Base-by-base conservation (phyloP, 2,888 invertebrate species). In the Nomada hirtipes region DNA sequence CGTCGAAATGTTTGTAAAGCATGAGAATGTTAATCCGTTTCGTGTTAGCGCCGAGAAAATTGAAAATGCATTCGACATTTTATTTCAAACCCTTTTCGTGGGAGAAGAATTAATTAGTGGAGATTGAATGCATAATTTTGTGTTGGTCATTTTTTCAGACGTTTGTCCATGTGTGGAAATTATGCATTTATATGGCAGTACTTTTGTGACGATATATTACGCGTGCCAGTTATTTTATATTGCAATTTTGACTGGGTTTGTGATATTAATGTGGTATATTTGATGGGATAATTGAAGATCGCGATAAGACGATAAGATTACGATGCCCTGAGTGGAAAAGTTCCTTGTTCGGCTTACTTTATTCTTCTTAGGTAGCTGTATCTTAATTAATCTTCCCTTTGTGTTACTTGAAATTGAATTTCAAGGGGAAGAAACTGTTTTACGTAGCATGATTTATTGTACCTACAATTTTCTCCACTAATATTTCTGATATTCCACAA, bases 361-460 rank as follows among this genome's bases (percentile, higher is more conserved):
- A 59, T 75, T 55, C 42, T 44, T 53, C 44, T 11, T 23, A 13
- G 50, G 44, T 57, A 59, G 44, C 10, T 55, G 10, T 63, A 47
- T 60, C 36, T 36, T 36, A 36, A 36, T 36, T 36, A 36, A 36
- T 36, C 36, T 18, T 53, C 10, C 4, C 20, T 42, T 36, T 4
- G 7, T 36, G 36, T 36, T 7, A 36, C 36, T 7, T 13, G 13
- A 47, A 13, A 47, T 4, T 13, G 47, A 47, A 15, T 47, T 15
- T 47, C 47, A 47, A 47, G 36, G 36, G 29, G 29, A 29, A 36
- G 36, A 36, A 36, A 36, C 9, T 36, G 1, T 36, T 36, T 36
- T 36, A 36, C 36, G 36, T 7, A 36, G 9, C 36, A 7, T 36
- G 4, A 36, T 36, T 36, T 36, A 36, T 36, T 36, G 7, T 36